Evolutionary conservation across 53 echinoderm and acorn worm genomes (phyloP).

Genomic region (Hippasteria phrygiana): DNA sequence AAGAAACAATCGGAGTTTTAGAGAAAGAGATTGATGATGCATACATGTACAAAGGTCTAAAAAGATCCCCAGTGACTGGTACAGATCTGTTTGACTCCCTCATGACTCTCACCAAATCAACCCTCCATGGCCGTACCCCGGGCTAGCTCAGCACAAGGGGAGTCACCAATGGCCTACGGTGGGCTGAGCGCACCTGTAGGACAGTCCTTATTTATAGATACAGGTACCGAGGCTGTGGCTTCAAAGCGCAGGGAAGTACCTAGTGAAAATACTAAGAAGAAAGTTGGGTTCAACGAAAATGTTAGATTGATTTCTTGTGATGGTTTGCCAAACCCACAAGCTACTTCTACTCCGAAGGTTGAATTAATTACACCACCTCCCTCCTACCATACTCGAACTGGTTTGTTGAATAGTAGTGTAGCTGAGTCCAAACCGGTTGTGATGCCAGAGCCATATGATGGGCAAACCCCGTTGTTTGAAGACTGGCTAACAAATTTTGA

Average conservation of each 20-base stretch:
- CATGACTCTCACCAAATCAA: neutral
- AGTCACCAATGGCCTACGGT: neutral
- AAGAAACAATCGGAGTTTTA: too few species aligned
- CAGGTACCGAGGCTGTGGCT: neutral
- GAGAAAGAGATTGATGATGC: neutral
- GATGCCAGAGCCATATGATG: constrained; percentile 34
- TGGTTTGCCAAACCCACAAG: too few species aligned
- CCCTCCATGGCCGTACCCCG: neutral
- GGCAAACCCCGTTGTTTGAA: too few species aligned
- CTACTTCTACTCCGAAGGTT: neutral
- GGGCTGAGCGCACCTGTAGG: neutral
- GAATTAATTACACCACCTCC: neutral
- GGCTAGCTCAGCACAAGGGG: neutral
- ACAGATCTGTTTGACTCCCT: neutral
- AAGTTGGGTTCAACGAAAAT: too few species aligned
- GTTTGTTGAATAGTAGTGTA: neutral
- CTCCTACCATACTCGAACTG: neutral
- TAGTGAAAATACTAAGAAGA: too few species aligned
- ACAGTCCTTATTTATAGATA: neutral
- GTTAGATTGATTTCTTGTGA: too few species aligned
- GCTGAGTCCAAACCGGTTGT: constrained; percentile 7
- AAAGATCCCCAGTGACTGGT: neutral
- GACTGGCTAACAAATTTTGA: too few species aligned
- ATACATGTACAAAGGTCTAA: neutral
- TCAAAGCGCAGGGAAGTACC: too few species aligned